Percentiles rank a stretch among this genome's conserved stretches.
phyloP scores from a whole-genome alignment of 2,113 vertebrate species.

The Sula dactylatra region DNA sequence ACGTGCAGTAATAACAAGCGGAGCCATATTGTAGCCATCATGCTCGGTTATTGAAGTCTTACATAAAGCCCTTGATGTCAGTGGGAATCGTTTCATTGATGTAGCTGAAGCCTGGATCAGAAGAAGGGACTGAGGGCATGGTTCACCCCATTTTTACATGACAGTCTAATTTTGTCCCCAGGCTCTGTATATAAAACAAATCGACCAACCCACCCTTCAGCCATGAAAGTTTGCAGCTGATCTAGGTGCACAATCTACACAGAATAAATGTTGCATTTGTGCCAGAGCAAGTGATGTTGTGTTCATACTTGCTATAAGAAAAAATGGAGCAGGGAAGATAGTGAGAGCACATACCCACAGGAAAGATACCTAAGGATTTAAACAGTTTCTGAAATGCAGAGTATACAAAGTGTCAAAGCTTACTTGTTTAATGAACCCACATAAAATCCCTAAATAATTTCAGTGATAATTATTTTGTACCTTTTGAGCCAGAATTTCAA shows the following conservation, averaged over 20 bases:
- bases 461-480: background rate
- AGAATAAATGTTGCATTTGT: background rate
- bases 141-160: rapidly evolving
- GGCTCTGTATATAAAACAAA: background rate
- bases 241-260: background rate
- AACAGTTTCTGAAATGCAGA: background rate
- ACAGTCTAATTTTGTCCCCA: background rate
- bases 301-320: background rate
- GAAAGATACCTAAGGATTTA: background rate
- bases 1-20: background rate
- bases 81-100: background rate
- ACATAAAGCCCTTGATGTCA: background rate
- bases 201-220: background rate
- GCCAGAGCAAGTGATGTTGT: background rate
- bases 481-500: constrained; percentile 7
- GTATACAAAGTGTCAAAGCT: background rate
- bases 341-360: background rate
- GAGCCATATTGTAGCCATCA: background rate
- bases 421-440: background rate
- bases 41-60: background rate
- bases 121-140: background rate
- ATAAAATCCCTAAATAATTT: background rate
- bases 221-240: background rate
- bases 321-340: background rate
- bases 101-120: background rate